These are phyloP conservation scores for Poeciliopsis infans DNA, from an alignment of 2,797 vertebrate genomes.

Conservation along the genomic window DNA sequence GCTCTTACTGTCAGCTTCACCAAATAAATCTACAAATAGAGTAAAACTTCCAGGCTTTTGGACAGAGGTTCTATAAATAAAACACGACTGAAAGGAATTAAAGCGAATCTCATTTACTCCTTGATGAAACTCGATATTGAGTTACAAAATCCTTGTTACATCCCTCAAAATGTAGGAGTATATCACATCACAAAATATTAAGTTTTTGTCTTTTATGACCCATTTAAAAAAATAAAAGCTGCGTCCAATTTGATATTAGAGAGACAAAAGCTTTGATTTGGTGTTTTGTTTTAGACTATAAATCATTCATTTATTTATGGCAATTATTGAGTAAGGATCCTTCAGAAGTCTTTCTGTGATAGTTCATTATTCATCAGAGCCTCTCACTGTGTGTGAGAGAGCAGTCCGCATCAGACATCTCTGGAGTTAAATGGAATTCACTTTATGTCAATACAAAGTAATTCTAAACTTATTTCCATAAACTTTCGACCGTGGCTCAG, in stretches of 20 bases:
- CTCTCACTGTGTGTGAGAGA: background rate
- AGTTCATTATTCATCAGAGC: background rate
- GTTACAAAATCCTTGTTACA: background rate
- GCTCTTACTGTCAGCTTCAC: background rate
- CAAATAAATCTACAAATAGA: background rate
- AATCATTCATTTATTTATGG: background rate
- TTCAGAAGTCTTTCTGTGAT: background rate
- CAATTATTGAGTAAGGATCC: background rate
- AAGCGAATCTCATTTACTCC: background rate
- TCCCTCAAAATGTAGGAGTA: background rate
- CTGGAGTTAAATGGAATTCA: background rate
- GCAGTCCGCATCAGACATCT: background rate
- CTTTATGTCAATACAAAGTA: background rate
- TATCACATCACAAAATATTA: background rate
- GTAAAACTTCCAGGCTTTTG: background rate
- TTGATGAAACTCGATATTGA: background rate
- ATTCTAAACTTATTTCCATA: background rate
- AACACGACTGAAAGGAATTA: background rate
- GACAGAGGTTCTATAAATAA: background rate
- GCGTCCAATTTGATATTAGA: background rate
- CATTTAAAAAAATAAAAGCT: background rate
- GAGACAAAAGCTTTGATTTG: background rate
- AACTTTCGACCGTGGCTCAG: background rate
- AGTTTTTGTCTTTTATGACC: background rate
- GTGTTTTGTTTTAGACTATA: background rate